phyloP scores from a whole-genome alignment of 2,888 invertebrate species.

The Oscheius sp. region DNA sequence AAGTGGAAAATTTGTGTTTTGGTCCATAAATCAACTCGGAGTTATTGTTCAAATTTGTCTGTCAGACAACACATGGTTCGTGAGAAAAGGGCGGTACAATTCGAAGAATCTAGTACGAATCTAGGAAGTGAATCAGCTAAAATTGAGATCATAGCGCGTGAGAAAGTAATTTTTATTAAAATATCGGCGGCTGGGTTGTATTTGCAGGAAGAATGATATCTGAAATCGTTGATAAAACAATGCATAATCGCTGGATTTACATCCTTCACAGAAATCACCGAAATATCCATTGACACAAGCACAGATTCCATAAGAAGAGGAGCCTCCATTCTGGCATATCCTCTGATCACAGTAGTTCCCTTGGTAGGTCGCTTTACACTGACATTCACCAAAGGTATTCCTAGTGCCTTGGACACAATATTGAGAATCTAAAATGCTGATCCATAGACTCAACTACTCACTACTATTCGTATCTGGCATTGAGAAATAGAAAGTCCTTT shows the following conservation, averaged over 20 bases:
- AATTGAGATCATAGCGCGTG: too few relatives aligned
- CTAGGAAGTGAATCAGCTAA: too few relatives aligned
- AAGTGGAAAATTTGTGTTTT: too few relatives aligned
- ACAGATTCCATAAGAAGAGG: slow-evolving; percentile 41
- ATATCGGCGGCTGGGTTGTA: too few relatives aligned
- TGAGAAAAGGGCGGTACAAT: too few relatives aligned
- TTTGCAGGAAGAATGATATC: neutral
- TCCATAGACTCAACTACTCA: neutral
- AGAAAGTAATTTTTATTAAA: too few relatives aligned
- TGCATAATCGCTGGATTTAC: too few relatives aligned
- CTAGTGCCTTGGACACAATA: slow-evolving; percentile 4
- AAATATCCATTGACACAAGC: slow-evolving; percentile 46
- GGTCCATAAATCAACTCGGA: too few relatives aligned
- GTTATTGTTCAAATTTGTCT: too few relatives aligned
- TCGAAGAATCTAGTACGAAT: too few relatives aligned
- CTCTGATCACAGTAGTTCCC: slow-evolving; percentile 5
- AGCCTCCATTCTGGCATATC: slow-evolving; percentile 43
- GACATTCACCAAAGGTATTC: slow-evolving; percentile 17
- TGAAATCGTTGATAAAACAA: too few relatives aligned
- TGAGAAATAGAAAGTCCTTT: slow-evolving; percentile 46
- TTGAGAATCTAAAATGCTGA: neutral
- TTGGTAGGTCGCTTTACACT: neutral
- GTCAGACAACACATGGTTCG: too few relatives aligned
- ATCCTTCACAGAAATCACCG: slow-evolving; percentile 38
- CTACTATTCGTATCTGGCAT: neutral